Conservation (phyloP, 2,888 invertebrate genomes). For the Acrobasis suavella region DNA sequence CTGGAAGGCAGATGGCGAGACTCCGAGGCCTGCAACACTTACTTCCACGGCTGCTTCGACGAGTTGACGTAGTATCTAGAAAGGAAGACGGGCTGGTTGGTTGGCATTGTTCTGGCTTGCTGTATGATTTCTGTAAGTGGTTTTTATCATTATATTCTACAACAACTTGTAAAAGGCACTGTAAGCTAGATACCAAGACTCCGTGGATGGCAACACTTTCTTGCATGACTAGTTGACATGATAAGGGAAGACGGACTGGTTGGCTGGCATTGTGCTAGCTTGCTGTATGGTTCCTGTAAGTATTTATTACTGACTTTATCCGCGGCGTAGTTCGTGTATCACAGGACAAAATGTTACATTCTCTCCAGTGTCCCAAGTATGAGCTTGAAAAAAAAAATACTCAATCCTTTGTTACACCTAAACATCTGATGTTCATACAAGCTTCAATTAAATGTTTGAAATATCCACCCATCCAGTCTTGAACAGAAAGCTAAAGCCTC, state of each 20-base stretch:
- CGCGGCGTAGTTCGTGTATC: no score
- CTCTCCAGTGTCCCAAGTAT: no score
- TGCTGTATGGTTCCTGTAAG: conserved; percentile 91
- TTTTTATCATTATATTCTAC: background rate
- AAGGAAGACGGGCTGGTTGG: conserved; percentile 91
- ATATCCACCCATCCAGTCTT: no score
- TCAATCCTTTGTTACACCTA: no score
- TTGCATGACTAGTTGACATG: conserved; percentile 94
- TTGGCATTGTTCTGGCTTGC: conserved; percentile 88
- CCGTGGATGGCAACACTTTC: conserved; percentile 94
- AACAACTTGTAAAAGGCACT: no score
- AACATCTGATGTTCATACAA: no score
- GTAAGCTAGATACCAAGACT: conserved; percentile 85
- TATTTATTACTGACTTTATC: conserved; percentile 30
- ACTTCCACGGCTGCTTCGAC: conserved; percentile 93
- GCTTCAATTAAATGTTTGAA: no score
- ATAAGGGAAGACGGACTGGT: conserved; percentile 92
- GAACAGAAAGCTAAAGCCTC: no score
- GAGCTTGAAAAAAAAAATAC: no score
- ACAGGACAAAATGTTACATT: no score
- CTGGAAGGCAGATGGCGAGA: conserved; percentile 84
- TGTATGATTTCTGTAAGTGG: conserved; percentile 90
- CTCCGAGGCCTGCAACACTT: conserved; percentile 93
- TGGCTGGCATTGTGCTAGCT: conserved; percentile 89
- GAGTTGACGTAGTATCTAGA: conserved; percentile 95